A percentile compares a stretch with the other conserved stretches of the same genome.
These are phyloP conservation scores for Anas acuta DNA, from an alignment of 2,797 vertebrate species.

Conservation along the genomic window DNA sequence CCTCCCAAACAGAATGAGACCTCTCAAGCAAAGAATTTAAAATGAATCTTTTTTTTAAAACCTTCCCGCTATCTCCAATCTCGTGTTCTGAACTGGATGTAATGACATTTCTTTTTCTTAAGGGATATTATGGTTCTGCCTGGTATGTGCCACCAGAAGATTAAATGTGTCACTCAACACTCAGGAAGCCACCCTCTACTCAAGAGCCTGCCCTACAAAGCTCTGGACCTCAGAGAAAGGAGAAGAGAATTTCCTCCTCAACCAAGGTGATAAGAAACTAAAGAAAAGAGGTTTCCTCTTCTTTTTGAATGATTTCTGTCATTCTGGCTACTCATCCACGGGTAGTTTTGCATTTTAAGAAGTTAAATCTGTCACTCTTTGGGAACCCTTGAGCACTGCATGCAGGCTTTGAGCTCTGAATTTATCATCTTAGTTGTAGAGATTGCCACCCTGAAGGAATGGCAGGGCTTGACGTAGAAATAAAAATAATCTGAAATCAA, in stretches of 20 bases:
- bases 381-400: neutral
- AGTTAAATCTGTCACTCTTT: neutral
- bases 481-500: neutral
- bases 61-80: neutral
- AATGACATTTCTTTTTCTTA: constrained; percentile 37
- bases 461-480: neutral
- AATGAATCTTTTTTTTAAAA: constrained; percentile 6
- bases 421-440: neutral
- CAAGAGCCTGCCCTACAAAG: neutral
- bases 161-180: constrained; percentile 8
- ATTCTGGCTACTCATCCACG: neutral
- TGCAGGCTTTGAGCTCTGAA: neutral
- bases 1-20: constrained; percentile 31
- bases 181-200: neutral
- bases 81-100: constrained; percentile 7
- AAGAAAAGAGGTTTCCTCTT: neutral
- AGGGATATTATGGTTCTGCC: neutral
- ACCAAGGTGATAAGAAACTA: neutral
- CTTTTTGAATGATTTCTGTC: neutral
- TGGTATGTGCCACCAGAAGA: neutral
- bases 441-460: neutral
- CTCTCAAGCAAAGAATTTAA: constrained; percentile 59
- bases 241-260: neutral
- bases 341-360: constrained; percentile 4
- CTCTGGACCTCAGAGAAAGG: neutral